Evolutionary conservation across 2,797 vertebrate genomes (phyloP), one percentile per base, ranked within the genome.

Genomic region (Rhadinocentrus ornatus): DNA sequence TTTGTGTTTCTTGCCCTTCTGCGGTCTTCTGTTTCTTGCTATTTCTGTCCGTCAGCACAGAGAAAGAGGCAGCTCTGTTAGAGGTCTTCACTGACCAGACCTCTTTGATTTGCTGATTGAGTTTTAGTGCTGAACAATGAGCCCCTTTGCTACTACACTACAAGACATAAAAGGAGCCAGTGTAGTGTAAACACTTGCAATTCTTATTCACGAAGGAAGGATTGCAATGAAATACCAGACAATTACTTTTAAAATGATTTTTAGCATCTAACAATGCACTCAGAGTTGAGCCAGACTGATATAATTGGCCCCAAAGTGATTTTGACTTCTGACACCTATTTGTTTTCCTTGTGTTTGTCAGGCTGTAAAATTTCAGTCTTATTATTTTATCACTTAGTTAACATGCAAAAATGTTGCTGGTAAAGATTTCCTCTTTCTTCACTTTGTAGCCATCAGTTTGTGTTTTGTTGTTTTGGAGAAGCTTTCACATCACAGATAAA

Each of bases 401-500:
- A 44, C 46, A 50, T 83, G 31, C 81, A 41, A 71, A 41, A 26
- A 66, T 78, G 18, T 73, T 46, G 37, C 5, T 20, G 5, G 26
- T 26, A 31, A 58, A 50, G 37, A 60, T 26, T 18, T 37, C 18
- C 22, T 54, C 44, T 24, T 46, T 46, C 24, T 31, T 66, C n/a
- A 27, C 46, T 16, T 62, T 31, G 64, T 58, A 58, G 50, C 27
- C 26, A 61, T 57, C 34, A 58, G 44, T 78, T 60, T 71, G 46
- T 57, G 20, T 55, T 37, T 69, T 70, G 66, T 75, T 58, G 54
- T 81, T 77, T 81, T 61, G 32, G 27, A 69, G 54, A 77, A 62
- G 52, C 39, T 85, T 78, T 75, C 44, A 77, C 66, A 69, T 66
- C 13, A n/a, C 22, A 44, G 75, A 86, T 79, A 75, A 77, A 84